Conservation (phyloP, 2,797 vertebrate genomes). For the Eulemur rubriventer region DNA sequence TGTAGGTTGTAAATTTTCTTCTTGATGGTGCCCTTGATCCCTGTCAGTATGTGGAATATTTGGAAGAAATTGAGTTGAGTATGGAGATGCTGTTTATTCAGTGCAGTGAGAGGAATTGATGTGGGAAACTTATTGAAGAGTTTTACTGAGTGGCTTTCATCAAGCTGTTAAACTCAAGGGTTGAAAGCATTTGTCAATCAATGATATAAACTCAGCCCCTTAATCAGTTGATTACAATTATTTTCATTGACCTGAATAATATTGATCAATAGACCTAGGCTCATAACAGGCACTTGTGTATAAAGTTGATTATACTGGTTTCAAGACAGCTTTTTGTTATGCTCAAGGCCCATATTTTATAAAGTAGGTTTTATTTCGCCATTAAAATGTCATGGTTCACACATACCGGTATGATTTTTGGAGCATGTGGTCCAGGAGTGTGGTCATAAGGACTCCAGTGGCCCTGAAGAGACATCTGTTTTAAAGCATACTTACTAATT, state of each 20-base stretch:
- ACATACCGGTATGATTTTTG: neutral
- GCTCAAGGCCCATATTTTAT: neutral
- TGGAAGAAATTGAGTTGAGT: neutral
- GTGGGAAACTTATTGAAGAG: conserved; percentile 24
- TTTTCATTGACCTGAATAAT: conserved; percentile 54
- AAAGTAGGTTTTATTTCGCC: conserved; percentile 35
- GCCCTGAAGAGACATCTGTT: neutral
- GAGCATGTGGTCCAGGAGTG: neutral
- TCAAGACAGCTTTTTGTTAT: conserved; percentile 2
- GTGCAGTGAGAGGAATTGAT: neutral
- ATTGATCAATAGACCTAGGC: conserved; percentile 8
- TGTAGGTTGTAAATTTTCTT: conserved; percentile 24
- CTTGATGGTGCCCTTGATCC: conserved; percentile 9
- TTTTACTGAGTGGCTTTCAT: conserved; percentile 32
- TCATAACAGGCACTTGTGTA: conserved; percentile 1
- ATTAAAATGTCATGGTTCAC: neutral
- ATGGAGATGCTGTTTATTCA: neutral
- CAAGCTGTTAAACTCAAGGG: conserved; percentile 39
- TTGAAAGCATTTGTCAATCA: conserved; percentile 50
- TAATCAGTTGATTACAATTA: conserved; percentile 32
- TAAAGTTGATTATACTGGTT: conserved; percentile 8
- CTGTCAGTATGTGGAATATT: neutral
- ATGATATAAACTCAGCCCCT: neutral
- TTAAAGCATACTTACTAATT: conserved; percentile 23
- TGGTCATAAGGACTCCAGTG: neutral